Evolutionary conservation across 2,888 invertebrate species (phyloP), one percentile per base, ranked within the genome.

Genomic region (Osmoderma eremita): DNA sequence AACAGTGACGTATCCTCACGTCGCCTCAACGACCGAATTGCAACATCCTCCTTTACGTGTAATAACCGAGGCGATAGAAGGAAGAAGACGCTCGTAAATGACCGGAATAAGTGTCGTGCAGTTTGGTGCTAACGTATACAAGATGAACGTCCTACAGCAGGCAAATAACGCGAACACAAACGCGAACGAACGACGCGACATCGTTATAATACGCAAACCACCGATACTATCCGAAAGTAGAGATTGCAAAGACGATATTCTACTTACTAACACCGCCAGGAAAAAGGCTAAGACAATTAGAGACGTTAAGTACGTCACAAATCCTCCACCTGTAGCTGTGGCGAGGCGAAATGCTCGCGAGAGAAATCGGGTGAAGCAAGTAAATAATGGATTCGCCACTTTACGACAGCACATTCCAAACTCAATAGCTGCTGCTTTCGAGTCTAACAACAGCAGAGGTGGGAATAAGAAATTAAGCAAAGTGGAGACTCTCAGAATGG

Each of bases 271-370:
- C 68, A 79, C 80, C 17, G 76, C 82, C 0, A 79, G 78, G 71
- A 74, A 79, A 58, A 76, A 79, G 41, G n/a, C 65, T 8, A 65
- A 65, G n/a, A 39, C 61, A 2, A 42, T 65, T 24, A 61, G 77
- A 70, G 68, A 74, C 69, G 75, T 76, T 39, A 69, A 72, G 38
- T 74, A 75, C 68, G 68, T 76, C 39, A 65, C 75, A 62, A 74
- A 84, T 75, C 89, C 92, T 2, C 90, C 90, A 56, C 93, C 92
- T 0, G 87, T 92, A 18, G 91, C 95, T 0, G 94, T 95, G 5
- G 94, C 94, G 0, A 85, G 95, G 49, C 85, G 97, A 77, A 97
- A 97, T 84, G 96, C 95, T 69, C 88, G 97, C 62, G 97, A 97
- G 86, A 85, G 97, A 17, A 96, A 96, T 82, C 87, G 97, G 68